Base-by-base conservation (phyloP, 2,888 invertebrate genomes). In the Rhodophaea formosa region DNA sequence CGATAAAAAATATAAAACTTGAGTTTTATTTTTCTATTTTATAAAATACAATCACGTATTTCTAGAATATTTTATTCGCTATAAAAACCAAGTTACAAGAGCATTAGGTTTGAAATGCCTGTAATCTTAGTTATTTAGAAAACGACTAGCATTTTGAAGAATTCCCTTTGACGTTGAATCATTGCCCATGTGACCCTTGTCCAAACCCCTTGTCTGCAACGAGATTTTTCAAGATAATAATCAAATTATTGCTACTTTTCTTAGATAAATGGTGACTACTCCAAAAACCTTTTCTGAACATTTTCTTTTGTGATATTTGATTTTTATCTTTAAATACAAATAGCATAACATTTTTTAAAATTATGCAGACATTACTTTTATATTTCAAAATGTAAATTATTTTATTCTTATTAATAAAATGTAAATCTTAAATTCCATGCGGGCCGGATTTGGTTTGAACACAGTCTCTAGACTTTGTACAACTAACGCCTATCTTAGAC, bases 151-250 rank as follows among this genome's bases (percentile, higher is more conserved):
- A 12, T 45, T 43, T 32, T 15, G 54, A 45, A 32, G 14, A 45
- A 54, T 54, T 51, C 32, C 14, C 54, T 54, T 32, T 54, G 45
- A 54, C 44, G 45, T 54, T 32, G 16, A 54, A 52, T 35, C 16
- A 52, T 52, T 43, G 15, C 15, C 10, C 29, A 45, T 15, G 29
- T 45, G 54, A 54, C 32, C 45, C 54, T 29, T 43, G 54, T 54
- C 32, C 8, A 16, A 15, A 15, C 16, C 17, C 10, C 39, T 39
- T 52, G 52, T 53, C 43, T 53, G 30, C 44, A 45, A 15, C 23
- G 30, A 43, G 45, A 44, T 14, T 16, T 45, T 30, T 54, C 32
- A 2, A 54, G 30, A 12, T 6, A 52, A 32, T 39, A 39, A 52
- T 52, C 17, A 16, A 14, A 39, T 51, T 29, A 30, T 32, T 32